These are phyloP conservation scores for Tethya wilhelma DNA, from an alignment of 37 sponge, comb jelly and placozoan species.

Conservation along the genomic window DNA sequence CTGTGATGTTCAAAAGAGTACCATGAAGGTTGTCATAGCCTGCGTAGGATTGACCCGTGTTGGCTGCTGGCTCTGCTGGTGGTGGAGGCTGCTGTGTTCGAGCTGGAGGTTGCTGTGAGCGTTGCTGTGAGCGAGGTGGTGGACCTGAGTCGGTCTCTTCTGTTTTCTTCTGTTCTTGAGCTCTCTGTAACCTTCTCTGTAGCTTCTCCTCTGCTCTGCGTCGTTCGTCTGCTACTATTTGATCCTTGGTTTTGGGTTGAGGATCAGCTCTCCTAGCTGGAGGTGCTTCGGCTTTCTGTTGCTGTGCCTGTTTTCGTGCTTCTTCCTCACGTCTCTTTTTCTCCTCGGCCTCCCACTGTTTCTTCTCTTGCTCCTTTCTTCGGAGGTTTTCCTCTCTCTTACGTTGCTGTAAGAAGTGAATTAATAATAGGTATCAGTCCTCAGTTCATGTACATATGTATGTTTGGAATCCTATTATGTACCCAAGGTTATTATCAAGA, in stretches of 20 bases:
- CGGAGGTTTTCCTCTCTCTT: constrained; percentile 36
- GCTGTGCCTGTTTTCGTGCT: constrained; percentile 6
- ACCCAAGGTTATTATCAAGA: too few relatives aligned
- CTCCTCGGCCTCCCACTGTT: constrained; percentile 37
- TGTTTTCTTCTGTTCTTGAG: constrained; percentile 28
- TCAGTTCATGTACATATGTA: neutral
- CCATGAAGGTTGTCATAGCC: constrained; percentile 77
- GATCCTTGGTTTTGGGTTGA: constrained; percentile 14
- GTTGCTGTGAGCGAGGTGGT: too few relatives aligned
- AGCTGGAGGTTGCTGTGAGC: neutral
- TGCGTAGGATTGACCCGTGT: constrained; percentile 41
- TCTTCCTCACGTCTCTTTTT: constrained; percentile 27
- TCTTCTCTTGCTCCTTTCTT: constrained; percentile 31
- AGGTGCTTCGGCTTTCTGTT: neutral
- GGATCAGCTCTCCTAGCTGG: neutral
- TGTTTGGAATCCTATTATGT: neutral
- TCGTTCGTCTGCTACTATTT: constrained; percentile 48
- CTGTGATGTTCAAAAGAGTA: constrained; percentile 52
- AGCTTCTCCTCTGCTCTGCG: constrained; percentile 54
- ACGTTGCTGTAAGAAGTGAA: constrained; percentile 32
- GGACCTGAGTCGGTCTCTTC: neutral
- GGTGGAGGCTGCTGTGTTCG: neutral
- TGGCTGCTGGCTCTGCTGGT: neutral
- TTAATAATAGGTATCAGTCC: neutral
- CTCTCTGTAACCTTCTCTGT: constrained; percentile 23